Percentiles rank a stretch among this genome's conserved stretches.
Evolutionary conservation across 2,797 vertebrate genomes (phyloP).

Genomic region (Acrossocheilus wenchowensis): DNA sequence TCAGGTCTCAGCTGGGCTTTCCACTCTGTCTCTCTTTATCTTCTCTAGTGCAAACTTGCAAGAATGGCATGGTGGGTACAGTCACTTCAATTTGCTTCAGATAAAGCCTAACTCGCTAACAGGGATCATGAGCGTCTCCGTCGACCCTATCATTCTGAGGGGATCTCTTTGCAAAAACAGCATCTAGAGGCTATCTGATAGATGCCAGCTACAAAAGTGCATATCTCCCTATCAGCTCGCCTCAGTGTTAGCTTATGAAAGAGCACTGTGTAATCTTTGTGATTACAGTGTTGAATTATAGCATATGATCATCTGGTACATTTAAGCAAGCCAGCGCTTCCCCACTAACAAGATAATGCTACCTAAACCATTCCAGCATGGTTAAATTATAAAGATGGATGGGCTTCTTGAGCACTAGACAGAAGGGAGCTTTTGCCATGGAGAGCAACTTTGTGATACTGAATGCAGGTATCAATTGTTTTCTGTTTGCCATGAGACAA

Average conservation of each 20-base stretch:
- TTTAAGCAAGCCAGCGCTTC: conserved; percentile 49
- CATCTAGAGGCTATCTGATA: conserved; percentile 41
- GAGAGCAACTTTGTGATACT: conserved; percentile 54
- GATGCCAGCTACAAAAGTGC: conserved; percentile 4
- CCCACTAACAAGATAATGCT: conserved; percentile 59
- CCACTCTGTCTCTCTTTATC: conserved; percentile 43
- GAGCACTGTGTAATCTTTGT: conserved; percentile 43
- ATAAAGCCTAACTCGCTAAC: conserved; percentile 44
- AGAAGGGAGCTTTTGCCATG: conserved; percentile 60
- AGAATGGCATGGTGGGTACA: conserved; percentile 46
- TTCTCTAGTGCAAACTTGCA: conserved; percentile 55
- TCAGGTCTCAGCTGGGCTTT: conserved; percentile 42
- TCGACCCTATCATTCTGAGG: conserved; percentile 33
- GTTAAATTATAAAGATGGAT: conserved; percentile 61
- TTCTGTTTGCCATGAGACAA: conserved; percentile 47
- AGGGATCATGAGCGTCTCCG: conserved; percentile 22
- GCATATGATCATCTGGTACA: conserved; percentile 42
- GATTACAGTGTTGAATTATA: conserved; percentile 52
- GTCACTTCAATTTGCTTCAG: conserved; percentile 52
- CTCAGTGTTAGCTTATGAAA: conserved; percentile 42
- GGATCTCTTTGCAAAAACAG: conserved; percentile 24
- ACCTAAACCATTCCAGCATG: conserved; percentile 49
- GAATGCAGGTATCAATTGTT: conserved; percentile 57
- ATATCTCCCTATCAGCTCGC: background rate
- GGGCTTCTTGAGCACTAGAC: conserved; percentile 50